phyloP scores from a whole-genome alignment of 2,888 invertebrate species.

The Hydropsyche betteni region DNA sequence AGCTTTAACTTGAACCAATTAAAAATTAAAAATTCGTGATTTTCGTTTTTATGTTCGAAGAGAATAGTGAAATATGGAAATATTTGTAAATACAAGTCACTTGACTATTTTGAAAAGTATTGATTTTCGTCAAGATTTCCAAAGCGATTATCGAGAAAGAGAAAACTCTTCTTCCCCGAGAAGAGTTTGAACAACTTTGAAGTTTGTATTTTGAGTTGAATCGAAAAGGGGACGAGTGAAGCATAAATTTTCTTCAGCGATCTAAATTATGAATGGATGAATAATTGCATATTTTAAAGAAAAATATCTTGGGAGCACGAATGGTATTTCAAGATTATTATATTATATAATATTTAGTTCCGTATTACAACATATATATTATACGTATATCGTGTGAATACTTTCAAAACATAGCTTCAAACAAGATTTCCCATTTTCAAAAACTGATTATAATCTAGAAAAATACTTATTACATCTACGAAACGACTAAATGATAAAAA shows the following conservation, averaged over 20 bases:
- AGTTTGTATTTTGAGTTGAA: slow-evolving; percentile 32
- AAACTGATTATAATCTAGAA: too few relatives aligned
- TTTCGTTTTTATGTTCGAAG: too few relatives aligned
- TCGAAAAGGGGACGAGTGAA: slow-evolving; percentile 26
- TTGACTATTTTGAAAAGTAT: not conserved
- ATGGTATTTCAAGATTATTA: slow-evolving; percentile 21
- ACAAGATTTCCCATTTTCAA: too few relatives aligned
- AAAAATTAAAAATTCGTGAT: too few relatives aligned
- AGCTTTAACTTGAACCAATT: too few relatives aligned
- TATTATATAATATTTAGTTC: slow-evolving; percentile 14
- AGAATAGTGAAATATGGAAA: too few relatives aligned
- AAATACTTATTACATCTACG: too few relatives aligned
- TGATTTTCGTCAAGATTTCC: slow-evolving; percentile 29
- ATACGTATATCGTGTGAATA: not conserved
- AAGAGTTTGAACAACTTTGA: slow-evolving; percentile 30
- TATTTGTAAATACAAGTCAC: too few relatives aligned
- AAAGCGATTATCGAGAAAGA: slow-evolving; percentile 29
- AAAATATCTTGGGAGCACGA: slow-evolving; percentile 7
- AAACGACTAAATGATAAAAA: too few relatives aligned
- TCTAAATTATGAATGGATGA: slow-evolving; percentile 33
- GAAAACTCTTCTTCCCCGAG: slow-evolving; percentile 13
- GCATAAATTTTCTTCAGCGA: slow-evolving; percentile 25
- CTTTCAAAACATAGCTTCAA: not conserved
- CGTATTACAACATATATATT: not conserved
- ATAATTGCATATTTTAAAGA: slow-evolving; percentile 32